These are phyloP conservation scores for Phycodurus eques DNA, from an alignment of 2,113 vertebrate species.

Conservation along the genomic window DNA sequence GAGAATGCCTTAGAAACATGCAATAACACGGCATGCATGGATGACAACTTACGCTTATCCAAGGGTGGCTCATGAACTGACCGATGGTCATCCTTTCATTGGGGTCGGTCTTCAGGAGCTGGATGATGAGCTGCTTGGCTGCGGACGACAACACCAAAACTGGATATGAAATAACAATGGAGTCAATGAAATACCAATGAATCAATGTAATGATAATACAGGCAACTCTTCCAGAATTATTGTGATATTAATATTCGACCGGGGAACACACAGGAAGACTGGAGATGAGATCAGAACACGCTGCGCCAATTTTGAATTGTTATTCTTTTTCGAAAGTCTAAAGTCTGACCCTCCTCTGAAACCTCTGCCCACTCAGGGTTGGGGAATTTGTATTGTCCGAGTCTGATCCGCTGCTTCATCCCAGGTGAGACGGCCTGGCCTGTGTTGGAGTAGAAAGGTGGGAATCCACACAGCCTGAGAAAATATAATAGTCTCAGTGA, in stretches of 20 bases:
- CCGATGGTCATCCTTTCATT: slow-evolving; percentile 91
- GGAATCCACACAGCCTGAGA: slow-evolving; percentile 89
- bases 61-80: slow-evolving; percentile 94
- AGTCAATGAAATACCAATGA: background rate
- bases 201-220: background rate
- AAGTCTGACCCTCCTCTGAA: slow-evolving; percentile 85
- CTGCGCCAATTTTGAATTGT: background rate
- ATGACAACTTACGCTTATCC: slow-evolving; percentile 87
- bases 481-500: slow-evolving; percentile 1
- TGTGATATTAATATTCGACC: too few species aligned
- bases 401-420: slow-evolving; percentile 93
- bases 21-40: background rate
- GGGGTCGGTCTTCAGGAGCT: slow-evolving; percentile 92
- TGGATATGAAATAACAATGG: background rate
- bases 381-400: slow-evolving; percentile 94
- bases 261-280: background rate
- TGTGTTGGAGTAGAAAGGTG: slow-evolving; percentile 96
- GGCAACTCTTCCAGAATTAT: background rate
- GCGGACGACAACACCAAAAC: slow-evolving; percentile 27
- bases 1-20: background rate
- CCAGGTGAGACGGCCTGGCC: slow-evolving; percentile 96
- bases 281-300: background rate
- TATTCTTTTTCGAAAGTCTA: background rate
- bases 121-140: slow-evolving; percentile 92
- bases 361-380: slow-evolving; percentile 93